Conservation (phyloP, 2,888 invertebrate species). For the Aporophyla nigra region DNA sequence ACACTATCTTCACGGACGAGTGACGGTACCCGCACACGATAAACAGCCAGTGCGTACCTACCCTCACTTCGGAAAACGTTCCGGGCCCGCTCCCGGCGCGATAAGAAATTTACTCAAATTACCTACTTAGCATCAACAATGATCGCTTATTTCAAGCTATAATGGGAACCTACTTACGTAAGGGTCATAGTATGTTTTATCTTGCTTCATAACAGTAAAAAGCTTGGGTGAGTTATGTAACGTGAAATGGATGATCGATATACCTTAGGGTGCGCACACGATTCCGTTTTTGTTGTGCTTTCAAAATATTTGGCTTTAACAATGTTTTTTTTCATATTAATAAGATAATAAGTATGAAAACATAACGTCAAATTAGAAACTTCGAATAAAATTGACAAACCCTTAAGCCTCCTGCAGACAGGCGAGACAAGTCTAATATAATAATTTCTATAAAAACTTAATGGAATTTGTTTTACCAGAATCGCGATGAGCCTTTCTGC, state of each 20-base stretch:
- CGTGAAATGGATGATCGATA: conserved; percentile 45
- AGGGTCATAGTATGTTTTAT: conserved; percentile 42
- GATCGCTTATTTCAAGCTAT: conserved; percentile 60
- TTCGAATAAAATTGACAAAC: no score
- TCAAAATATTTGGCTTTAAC: no score
- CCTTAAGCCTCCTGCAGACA: no score
- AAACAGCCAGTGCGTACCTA: conserved; percentile 39
- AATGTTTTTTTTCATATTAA: no score
- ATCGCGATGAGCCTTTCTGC: no score
- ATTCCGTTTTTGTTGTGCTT: background rate
- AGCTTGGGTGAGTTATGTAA: conserved; percentile 33
- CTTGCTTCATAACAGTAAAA: conserved; percentile 45
- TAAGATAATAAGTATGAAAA: no score
- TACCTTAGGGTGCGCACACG: conserved; percentile 10
- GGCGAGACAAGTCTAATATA: no score
- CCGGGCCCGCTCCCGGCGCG: conserved; percentile 73
- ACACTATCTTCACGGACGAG: conserved; percentile 56
- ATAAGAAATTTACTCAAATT: conserved; percentile 83
- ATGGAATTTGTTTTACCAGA: no score
- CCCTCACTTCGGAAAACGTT: conserved; percentile 69
- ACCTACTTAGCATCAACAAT: conserved; percentile 72
- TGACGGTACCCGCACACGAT: conserved; percentile 50
- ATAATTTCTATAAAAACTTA: no score
- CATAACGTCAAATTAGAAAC: no score
- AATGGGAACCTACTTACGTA: conserved; percentile 49